These are phyloP conservation scores for Corydoras sp. DNA, from an alignment of 2,113 vertebrate species.

Conservation along the genomic window DNA sequence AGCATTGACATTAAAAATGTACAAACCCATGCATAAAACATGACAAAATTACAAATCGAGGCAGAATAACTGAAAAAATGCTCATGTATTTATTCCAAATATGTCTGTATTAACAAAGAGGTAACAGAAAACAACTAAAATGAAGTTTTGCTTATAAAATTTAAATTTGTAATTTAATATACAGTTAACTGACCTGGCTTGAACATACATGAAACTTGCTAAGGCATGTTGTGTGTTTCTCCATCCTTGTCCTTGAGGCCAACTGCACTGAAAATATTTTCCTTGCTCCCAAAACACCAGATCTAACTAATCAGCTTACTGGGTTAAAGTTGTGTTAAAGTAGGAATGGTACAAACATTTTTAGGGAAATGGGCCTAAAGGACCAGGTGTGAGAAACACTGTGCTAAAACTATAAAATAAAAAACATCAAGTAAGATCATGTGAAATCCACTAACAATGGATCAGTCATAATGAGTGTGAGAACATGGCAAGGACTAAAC, in stretches of 20 bases:
- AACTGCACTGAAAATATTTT: no score
- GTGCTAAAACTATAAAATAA: no score
- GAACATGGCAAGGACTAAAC: neutral
- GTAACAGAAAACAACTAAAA: constrained; percentile 3
- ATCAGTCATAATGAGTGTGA: constrained; percentile 1
- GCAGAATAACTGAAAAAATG: neutral
- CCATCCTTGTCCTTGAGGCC: no score
- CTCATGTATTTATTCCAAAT: constrained; percentile 29
- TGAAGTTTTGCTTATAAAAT: constrained; percentile 2
- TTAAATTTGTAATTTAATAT: constrained; percentile 23
- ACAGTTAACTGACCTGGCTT: constrained; percentile 26
- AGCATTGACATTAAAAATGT: neutral
- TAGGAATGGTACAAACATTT: no score
- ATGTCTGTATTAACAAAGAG: neutral
- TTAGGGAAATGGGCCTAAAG: no score
- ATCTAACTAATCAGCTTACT: no score
- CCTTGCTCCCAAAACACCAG: no score
- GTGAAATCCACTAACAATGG: constrained; percentile 10
- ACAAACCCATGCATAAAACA: neutral
- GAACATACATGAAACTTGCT: constrained; percentile 16
- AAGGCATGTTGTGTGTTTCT: neutral
- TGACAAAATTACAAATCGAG: neutral
- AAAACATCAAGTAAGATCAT: neutral
- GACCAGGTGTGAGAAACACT: no score
- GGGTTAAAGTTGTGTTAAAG: no score